These are phyloP conservation scores for Oeneis ivallda DNA, from an alignment of 2,888 invertebrate genomes.

Conservation along the genomic window DNA sequence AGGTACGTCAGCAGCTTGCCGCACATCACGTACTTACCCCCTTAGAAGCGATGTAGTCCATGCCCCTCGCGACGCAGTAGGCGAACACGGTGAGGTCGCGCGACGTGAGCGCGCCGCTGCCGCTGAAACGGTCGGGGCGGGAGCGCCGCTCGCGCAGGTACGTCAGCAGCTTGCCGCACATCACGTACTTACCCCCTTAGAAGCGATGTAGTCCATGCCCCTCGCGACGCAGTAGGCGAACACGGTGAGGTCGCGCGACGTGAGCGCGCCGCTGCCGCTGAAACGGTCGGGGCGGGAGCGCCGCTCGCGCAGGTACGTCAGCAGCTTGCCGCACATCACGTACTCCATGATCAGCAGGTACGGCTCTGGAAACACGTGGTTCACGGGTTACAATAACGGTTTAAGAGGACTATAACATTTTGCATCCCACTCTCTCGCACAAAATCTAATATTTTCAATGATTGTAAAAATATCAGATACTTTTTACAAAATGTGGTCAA, in stretches of 20 bases:
- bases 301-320: conserved; percentile 87
- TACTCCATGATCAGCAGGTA: conserved; percentile 92
- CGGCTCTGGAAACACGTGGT: conserved; percentile 84
- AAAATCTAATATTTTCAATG: no score
- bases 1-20: conserved; percentile 90
- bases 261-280: conserved; percentile 84
- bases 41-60: conserved; percentile 91
- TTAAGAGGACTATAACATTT: no score
- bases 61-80: conserved; percentile 91
- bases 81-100: conserved; percentile 90
- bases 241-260: conserved; percentile 87
- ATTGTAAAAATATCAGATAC: no score
- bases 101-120: conserved; percentile 85
- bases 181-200: conserved; percentile 88
- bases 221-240: conserved; percentile 91
- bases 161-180: conserved; percentile 90
- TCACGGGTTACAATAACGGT: no score
- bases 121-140: conserved; percentile 83
- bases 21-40: conserved; percentile 90
- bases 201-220: conserved; percentile 92
- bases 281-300: conserved; percentile 82
- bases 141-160: conserved; percentile 85
- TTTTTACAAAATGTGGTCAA: no score
- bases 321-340: conserved; percentile 90
- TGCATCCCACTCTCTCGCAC: no score